Conservation (phyloP, 2,888 invertebrate species). For the Pinctada fucata region DNA sequence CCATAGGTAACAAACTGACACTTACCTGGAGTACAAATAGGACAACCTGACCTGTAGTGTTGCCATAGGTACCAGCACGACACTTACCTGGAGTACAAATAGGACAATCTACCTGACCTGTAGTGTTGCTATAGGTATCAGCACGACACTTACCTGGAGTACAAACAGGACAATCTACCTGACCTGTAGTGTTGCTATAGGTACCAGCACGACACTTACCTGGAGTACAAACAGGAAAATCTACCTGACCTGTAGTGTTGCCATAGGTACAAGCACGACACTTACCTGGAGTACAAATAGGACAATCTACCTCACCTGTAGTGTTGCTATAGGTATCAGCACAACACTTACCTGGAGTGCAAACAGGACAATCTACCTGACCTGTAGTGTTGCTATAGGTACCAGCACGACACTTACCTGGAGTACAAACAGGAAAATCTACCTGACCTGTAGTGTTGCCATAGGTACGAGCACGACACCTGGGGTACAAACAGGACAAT, state of each 20-base stretch:
- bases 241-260: slow-evolving; percentile 24
- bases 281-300: no score
- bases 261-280: slow-evolving; percentile 28
- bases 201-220: slow-evolving; percentile 11
- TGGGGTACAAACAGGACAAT: slow-evolving; percentile 23
- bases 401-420: background rate
- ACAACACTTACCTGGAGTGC: no score
- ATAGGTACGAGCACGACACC: slow-evolving; percentile 9
- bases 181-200: slow-evolving; percentile 10
- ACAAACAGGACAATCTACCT: slow-evolving; percentile 17
- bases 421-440: slow-evolving; percentile 14
- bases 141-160: background rate
- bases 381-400: no score
- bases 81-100: no score
- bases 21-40: no score
- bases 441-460: slow-evolving; percentile 16
- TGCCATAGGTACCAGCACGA: no score
- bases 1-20: background rate
- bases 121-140: no score
- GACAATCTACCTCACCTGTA: no score
- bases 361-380: no score
- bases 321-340: no score
- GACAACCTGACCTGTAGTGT: no score
- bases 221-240: slow-evolving; percentile 20
- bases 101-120: no score